Percentiles rank a stretch among this genome's conserved stretches.
Conservation (phyloP, 2,888 invertebrate species). For the Cheilosia soror region DNA sequence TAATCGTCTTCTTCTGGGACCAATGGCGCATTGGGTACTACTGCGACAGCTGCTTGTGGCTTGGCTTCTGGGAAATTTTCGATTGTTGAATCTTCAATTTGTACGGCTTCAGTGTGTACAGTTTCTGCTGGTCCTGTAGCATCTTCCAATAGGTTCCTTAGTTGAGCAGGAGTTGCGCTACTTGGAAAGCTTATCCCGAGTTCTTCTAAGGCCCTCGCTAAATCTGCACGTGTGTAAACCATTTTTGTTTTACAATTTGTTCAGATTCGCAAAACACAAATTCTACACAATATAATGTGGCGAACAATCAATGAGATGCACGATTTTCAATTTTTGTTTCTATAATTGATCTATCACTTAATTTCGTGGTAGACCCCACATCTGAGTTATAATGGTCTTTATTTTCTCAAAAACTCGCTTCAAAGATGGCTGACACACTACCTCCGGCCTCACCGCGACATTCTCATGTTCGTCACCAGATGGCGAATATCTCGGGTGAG, state of each 20-base stretch:
- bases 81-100: too few relatives aligned
- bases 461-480: too few relatives aligned
- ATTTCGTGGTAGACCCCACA: too few relatives aligned
- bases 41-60: background rate
- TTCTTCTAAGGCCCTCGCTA: background rate
- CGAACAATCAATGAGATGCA: too few relatives aligned
- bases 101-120: background rate
- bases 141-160: background rate
- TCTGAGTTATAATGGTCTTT: too few relatives aligned
- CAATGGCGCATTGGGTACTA: background rate
- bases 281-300: too few relatives aligned
- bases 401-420: too few relatives aligned
- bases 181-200: background rate
- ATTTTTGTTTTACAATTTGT: background rate
- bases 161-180: slow-evolving; percentile 7
- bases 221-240: background rate
- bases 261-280: background rate
- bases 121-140: background rate
- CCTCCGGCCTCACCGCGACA: too few relatives aligned
- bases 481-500: too few relatives aligned
- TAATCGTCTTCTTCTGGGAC: slow-evolving; percentile 15
- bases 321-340: too few relatives aligned
- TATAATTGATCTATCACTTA: too few relatives aligned
- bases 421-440: too few relatives aligned
- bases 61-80: background rate